A percentile compares a stretch with the other conserved stretches of the same genome.
Evolutionary conservation across 2,797 vertebrate species (phyloP).

Genomic region (Serranus cabrilla): DNA sequence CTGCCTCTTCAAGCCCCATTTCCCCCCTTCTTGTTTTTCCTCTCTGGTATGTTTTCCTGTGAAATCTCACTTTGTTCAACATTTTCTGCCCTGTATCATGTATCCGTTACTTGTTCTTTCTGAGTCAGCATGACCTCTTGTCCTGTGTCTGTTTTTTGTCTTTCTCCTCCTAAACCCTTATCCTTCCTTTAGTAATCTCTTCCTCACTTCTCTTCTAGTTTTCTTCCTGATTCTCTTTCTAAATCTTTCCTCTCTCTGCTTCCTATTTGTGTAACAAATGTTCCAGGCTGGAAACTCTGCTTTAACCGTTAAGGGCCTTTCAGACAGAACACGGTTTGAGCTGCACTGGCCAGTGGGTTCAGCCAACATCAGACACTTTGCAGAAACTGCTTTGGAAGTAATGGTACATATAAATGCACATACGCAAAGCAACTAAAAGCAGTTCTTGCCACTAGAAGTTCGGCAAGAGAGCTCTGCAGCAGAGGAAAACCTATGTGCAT

Average conservation of each 20-base stretch:
- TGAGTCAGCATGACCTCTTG: not conserved
- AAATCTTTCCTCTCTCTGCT: not conserved
- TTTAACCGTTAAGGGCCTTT: too few species aligned
- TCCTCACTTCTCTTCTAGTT: not conserved
- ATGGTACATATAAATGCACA: too few species aligned
- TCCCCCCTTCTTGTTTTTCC: not conserved
- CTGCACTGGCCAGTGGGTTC: too few species aligned
- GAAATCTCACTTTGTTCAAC: slow-evolving; percentile 1
- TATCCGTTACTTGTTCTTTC: not conserved
- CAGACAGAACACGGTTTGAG: too few species aligned
- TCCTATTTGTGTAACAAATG: not conserved
- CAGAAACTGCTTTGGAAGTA: too few species aligned
- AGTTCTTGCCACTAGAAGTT: too few species aligned
- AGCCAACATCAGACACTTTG: too few species aligned
- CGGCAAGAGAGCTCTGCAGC: too few species aligned
- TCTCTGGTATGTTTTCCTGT: not conserved
- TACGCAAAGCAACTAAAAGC: too few species aligned
- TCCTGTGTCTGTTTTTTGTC: not conserved
- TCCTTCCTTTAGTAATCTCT: not conserved
- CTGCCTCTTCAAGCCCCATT: slow-evolving; percentile 15
- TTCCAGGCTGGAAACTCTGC: not conserved
- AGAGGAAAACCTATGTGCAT: too few species aligned
- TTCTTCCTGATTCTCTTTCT: not conserved
- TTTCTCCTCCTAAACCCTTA: not conserved
- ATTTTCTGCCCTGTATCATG: not conserved